Base-by-base conservation (phyloP, 2,888 invertebrate genomes). In the Orthosia cruda region DNA sequence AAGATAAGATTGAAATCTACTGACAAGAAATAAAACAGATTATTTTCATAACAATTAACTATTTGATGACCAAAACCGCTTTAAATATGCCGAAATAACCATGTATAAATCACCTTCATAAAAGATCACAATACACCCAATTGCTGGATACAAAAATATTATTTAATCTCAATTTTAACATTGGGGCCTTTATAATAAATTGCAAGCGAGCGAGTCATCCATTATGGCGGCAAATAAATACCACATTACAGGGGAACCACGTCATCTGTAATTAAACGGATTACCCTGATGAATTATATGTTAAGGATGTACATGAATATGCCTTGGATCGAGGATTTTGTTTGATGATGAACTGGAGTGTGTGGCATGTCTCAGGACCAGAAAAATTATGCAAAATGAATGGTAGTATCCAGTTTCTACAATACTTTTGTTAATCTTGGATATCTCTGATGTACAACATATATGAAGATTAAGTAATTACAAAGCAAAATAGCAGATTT, bases 191-290 rank as follows among this genome's bases (percentile, higher is more conserved):
- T 77, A 84, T 84, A 86, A 88, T 84, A 89, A 88, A 87, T 87
- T 88, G 89, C 84, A 75, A 81, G 77, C 80, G 70, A 71, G 79
- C 75, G 69, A 74, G 77, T 86, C 88, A 84, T 88, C 83, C 89
- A 89, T 88, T 85, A 88, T 45, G 23, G 40, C 82, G 78, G 64
- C 82, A 86, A 87, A 88, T 86, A 88, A 87, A 88, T 87, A 81
- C 82, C 82, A 84, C 77, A 78, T 72, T 61, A 61, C 32, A 79
- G 81, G 81, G 81, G 65, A 57, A 74, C 87, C 66, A 85, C 18
- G 50, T 61, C 69, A 49, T 65, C 40, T n/a, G 66, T 64, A 83
- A 80, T 83, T 72, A 80, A 73, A 45, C 26, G 52, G 58, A 83
- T 61, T 69, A 54, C 67, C 20, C 71, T 32, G 63, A 61, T 70